Percentiles rank a stretch among this genome's conserved stretches.
Conservation (phyloP, 2,888 invertebrate genomes). For the Lycaena phlaeas region DNA sequence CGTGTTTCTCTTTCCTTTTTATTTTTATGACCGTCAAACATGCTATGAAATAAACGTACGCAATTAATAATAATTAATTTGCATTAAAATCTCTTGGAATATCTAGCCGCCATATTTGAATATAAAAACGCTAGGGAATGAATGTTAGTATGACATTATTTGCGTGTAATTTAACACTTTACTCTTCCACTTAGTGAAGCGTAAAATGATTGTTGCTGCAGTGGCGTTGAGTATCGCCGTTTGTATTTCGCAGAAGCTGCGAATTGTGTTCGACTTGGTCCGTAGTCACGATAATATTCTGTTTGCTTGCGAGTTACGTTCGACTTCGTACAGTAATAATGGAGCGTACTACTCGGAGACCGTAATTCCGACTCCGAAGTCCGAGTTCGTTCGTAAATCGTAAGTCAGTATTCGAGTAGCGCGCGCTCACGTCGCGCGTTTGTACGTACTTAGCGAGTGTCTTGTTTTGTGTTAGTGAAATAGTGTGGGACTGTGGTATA, state of each 20-base stretch:
- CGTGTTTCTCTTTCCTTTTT: constrained; percentile 42
- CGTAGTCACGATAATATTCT: too few relatives aligned
- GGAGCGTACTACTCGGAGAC: too few relatives aligned
- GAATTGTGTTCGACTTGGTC: not conserved
- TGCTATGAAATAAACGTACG: constrained; percentile 5
- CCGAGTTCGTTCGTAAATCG: constrained; percentile 20
- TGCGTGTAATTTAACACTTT: constrained; percentile 56
- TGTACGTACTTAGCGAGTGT: constrained; percentile 20
- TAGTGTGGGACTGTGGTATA: too few relatives aligned
- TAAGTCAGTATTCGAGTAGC: constrained; percentile 50
- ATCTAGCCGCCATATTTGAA: not conserved
- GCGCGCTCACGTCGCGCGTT: constrained; percentile 37
- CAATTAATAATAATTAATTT: constrained; percentile 6
- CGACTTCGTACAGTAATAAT: too few relatives aligned
- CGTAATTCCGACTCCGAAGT: too few relatives aligned
- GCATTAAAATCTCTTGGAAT: constrained; percentile 1
- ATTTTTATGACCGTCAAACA: constrained; percentile 22
- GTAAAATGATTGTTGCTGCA: constrained; percentile 49
- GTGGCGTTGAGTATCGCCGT: constrained; percentile 32
- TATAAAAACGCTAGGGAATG: too few relatives aligned
- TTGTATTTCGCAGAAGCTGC: constrained; percentile 36
- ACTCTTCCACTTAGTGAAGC: constrained; percentile 51
- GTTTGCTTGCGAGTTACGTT: too few relatives aligned
- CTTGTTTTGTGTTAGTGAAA: constrained; percentile 37
- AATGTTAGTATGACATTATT: constrained; percentile 39